phyloP scores from a whole-genome alignment of 2,888 invertebrate genomes.

The Anaspis maculata region DNA sequence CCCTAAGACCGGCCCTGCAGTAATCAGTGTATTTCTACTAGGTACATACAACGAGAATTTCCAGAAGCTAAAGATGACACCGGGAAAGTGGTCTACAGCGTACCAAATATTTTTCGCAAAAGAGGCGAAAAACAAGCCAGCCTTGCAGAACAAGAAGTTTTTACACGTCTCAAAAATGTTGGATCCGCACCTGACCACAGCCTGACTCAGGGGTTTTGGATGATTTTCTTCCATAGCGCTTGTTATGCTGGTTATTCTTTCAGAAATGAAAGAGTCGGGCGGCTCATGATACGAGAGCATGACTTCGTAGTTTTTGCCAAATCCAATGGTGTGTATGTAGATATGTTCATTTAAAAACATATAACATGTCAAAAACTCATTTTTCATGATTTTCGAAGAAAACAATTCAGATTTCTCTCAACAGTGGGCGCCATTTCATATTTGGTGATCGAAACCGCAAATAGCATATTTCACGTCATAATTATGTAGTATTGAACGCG shows the following conservation, averaged over 20 bases:
- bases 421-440: too few species aligned
- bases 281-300: conserved; percentile 36
- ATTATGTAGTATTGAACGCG: too few species aligned
- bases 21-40: too few species aligned
- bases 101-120: conserved; percentile 29
- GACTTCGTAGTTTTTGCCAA: conserved; percentile 36
- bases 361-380: too few species aligned
- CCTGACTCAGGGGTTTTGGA: conserved; percentile 29
- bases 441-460: too few species aligned
- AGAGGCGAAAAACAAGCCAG: conserved; percentile 32
- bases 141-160: conserved; percentile 30
- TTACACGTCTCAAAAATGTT: conserved; percentile 25
- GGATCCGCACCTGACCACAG: conserved; percentile 2
- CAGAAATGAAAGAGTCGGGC: conserved; percentile 33
- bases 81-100: conserved; percentile 26
- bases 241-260: conserved; percentile 34
- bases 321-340: conserved; percentile 28
- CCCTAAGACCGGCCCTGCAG: too few species aligned
- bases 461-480: too few species aligned
- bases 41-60: conserved; percentile 35
- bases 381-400: too few species aligned
- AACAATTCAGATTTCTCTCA: too few species aligned
- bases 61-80: conserved; percentile 16
- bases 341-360: too few species aligned
- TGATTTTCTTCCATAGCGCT: conserved; percentile 34